Conservation (phyloP, 2,888 invertebrate genomes). For the Metopia argyrocephala region DNA sequence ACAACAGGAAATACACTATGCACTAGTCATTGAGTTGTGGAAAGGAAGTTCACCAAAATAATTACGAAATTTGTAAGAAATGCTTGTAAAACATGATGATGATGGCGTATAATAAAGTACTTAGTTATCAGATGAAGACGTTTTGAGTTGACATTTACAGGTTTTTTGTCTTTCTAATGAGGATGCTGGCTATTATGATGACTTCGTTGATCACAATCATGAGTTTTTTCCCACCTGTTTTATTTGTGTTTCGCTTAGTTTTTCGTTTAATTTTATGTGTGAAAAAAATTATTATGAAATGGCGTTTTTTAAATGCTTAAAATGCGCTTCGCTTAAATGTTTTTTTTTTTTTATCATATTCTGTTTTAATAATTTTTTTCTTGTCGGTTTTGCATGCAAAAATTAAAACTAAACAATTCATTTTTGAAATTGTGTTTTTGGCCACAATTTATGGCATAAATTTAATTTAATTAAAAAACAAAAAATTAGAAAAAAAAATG, state of each 20-base stretch:
- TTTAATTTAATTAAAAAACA: slow-evolving; percentile 22
- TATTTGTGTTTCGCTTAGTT: background rate
- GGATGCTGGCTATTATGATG: background rate
- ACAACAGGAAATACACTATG: background rate
- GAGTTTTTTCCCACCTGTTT: background rate
- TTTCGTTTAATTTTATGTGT: slow-evolving; percentile 29
- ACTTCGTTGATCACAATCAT: background rate
- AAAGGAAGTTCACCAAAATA: no score
- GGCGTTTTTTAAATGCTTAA: slow-evolving; percentile 1
- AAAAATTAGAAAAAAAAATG: background rate
- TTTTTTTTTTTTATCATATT: slow-evolving; percentile 1
- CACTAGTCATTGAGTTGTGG: no score
- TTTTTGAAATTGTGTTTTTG: background rate
- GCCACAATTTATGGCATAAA: slow-evolving; percentile 30
- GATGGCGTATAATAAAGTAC: no score
- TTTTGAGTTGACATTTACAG: background rate
- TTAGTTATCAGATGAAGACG: background rate
- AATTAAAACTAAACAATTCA: background rate
- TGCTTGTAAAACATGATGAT: no score
- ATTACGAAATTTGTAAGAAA: no score
- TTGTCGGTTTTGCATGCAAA: background rate
- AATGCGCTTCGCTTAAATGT: slow-evolving; percentile 44
- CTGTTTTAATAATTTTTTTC: background rate
- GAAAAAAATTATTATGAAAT: slow-evolving; percentile 47
- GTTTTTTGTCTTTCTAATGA: background rate